phyloP scores from a whole-genome alignment of 2,797 vertebrate genomes.

The Iguana delicatissima region DNA sequence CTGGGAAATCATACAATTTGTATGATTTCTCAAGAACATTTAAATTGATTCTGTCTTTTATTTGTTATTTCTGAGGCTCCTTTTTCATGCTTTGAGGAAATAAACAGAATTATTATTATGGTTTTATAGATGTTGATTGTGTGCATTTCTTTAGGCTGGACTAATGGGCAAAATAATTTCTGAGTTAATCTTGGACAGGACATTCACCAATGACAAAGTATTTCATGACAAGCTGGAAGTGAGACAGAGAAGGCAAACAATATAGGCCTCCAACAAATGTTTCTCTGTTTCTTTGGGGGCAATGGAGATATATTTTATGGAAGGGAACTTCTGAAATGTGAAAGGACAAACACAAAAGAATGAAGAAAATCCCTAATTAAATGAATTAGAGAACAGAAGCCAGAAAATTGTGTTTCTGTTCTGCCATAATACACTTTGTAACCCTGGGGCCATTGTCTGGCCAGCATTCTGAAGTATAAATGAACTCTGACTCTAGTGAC shows the following conservation, averaged over 20 bases:
- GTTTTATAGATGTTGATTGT: conserved; percentile 42
- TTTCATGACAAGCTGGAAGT: conserved; percentile 55
- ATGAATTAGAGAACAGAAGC: conserved; percentile 60
- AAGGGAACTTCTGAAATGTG: conserved; percentile 57
- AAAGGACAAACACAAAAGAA: conserved; percentile 55
- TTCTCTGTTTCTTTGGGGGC: conserved; percentile 48
- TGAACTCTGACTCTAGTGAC: conserved; percentile 72
- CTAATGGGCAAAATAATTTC: conserved; percentile 38
- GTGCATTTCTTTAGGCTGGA: conserved; percentile 50
- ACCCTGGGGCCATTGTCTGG: conserved; percentile 61
- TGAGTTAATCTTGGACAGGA: conserved; percentile 35
- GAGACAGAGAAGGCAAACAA: conserved; percentile 46
- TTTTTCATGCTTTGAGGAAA: conserved; percentile 32
- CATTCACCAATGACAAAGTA: conserved; percentile 35
- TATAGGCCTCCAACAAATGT: conserved; percentile 50
- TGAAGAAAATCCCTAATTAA: conserved; percentile 63
- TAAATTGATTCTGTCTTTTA: conserved; percentile 39
- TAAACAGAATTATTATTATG: conserved; percentile 10
- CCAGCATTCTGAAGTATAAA: conserved; percentile 56
- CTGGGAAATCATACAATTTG: neutral
- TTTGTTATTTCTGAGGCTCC: conserved; percentile 9
- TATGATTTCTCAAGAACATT: neutral
- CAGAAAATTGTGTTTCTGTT: conserved; percentile 66
- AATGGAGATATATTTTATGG: conserved; percentile 53
- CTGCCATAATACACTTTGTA: conserved; percentile 56